A percentile compares a stretch with the other conserved stretches of the same genome.
Conservation (phyloP, 2,797 vertebrate genomes). For the Gymnothorax reevesii region DNA sequence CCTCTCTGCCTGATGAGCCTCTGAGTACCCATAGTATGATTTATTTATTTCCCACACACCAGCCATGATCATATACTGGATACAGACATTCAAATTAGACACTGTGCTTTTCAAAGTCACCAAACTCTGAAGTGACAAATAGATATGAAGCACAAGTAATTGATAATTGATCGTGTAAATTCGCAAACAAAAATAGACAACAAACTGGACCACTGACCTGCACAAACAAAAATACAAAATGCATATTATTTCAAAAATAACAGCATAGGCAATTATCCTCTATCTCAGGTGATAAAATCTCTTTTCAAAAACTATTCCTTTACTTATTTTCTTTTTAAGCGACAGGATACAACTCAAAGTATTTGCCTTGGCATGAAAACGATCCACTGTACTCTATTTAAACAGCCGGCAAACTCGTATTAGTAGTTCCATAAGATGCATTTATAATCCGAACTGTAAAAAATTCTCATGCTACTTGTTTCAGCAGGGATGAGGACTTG, state of each 20-base stretch:
- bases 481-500: neutral
- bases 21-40: neutral
- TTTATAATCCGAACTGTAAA: neutral
- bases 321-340: neutral
- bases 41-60: neutral
- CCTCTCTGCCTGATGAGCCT: neutral
- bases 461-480: neutral
- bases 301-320: neutral
- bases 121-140: neutral
- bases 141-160: neutral
- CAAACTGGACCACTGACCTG: conserved; percentile 15
- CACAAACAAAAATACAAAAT: conserved; percentile 16
- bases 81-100: neutral
- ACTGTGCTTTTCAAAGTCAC: neutral
- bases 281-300: neutral
- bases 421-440: neutral
- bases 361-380: neutral
- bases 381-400: neutral
- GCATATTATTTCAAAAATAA: neutral
- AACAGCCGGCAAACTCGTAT: neutral
- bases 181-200: conserved; percentile 2
- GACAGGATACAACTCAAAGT: neutral
- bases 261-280: neutral
- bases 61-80: conserved; percentile 4
- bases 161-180: neutral